A percentile compares a stretch with the other conserved stretches of the same genome.
These are phyloP conservation scores for Menidia menidia DNA, from an alignment of 2,797 vertebrate species.

Conservation along the genomic window DNA sequence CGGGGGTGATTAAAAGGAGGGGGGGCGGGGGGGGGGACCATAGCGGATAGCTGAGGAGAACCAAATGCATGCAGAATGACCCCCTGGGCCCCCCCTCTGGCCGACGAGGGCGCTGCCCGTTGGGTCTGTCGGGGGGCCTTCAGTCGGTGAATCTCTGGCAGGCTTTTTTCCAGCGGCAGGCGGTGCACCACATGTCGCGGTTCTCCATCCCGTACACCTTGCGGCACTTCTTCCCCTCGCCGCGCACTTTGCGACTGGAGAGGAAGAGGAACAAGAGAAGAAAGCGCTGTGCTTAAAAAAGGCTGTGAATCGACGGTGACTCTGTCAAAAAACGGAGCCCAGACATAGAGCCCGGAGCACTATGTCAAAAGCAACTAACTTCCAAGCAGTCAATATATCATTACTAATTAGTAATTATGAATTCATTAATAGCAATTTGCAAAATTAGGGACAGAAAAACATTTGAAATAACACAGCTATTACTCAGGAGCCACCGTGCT, in stretches of 20 bases:
- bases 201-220: constrained; percentile 95
- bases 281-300: not conserved
- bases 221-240: constrained; percentile 95
- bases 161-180: constrained; percentile 96
- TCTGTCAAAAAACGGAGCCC: too few species aligned
- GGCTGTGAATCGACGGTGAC: too few species aligned
- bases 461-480: too few species aligned
- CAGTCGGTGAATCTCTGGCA: constrained; percentile 94
- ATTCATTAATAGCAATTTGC: too few species aligned
- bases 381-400: too few species aligned
- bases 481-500: too few species aligned
- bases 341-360: too few species aligned
- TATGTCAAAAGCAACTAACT: too few species aligned
- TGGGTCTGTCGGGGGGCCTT: constrained; percentile 22
- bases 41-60: constrained; percentile 59
- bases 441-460: too few species aligned
- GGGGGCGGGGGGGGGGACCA: constrained; percentile 28
- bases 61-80: constrained; percentile 67
- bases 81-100: constrained; percentile 29
- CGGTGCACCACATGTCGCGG: constrained; percentile 93
- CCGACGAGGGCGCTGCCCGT: constrained; percentile 37
- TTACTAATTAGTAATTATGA: too few species aligned
- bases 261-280: not conserved
- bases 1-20: constrained; percentile 1
- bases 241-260: constrained; percentile 89